Percentiles rank a stretch among this genome's conserved stretches.
Conservation (phyloP, 2,797 vertebrate genomes). For the Acanthopagrus latus region DNA sequence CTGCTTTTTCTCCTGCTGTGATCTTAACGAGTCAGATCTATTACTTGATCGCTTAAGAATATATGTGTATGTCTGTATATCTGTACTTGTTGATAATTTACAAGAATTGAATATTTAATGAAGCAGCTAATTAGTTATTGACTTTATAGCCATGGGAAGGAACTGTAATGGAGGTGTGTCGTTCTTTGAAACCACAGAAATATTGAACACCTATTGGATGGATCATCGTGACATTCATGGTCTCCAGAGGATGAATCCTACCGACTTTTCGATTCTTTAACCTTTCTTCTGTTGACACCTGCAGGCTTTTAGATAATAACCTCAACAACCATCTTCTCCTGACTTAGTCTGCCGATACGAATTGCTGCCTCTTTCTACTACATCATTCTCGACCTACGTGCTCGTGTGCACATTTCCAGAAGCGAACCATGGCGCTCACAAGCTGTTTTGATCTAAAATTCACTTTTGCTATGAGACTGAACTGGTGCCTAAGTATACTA, state of each 20-base stretch:
- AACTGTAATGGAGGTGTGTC: not conserved
- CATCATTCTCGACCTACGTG: too few species aligned
- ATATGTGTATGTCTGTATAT: not conserved
- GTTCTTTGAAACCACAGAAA: not conserved
- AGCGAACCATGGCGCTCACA: too few species aligned
- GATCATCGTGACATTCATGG: not conserved
- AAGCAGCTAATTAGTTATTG: not conserved
- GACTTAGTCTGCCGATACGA: too few species aligned
- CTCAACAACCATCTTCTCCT: too few species aligned
- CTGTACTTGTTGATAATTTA: not conserved
- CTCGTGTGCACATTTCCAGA: too few species aligned
- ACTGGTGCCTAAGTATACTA: too few species aligned
- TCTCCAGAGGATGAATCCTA: not conserved
- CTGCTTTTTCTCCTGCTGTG: not conserved
- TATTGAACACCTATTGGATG: not conserved
- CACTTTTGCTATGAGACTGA: too few species aligned
- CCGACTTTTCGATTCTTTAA: not conserved
- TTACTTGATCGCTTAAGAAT: not conserved
- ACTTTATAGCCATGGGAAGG: not conserved
- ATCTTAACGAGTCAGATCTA: not conserved
- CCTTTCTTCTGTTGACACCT: not conserved
- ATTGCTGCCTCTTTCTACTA: too few species aligned
- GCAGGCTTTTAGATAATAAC: not conserved
- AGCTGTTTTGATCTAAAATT: too few species aligned
- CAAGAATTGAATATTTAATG: constrained; percentile 7